These are phyloP conservation scores for Dipodomys ordii DNA, from an alignment of 2,113 vertebrate genomes.

Conservation along the genomic window DNA sequence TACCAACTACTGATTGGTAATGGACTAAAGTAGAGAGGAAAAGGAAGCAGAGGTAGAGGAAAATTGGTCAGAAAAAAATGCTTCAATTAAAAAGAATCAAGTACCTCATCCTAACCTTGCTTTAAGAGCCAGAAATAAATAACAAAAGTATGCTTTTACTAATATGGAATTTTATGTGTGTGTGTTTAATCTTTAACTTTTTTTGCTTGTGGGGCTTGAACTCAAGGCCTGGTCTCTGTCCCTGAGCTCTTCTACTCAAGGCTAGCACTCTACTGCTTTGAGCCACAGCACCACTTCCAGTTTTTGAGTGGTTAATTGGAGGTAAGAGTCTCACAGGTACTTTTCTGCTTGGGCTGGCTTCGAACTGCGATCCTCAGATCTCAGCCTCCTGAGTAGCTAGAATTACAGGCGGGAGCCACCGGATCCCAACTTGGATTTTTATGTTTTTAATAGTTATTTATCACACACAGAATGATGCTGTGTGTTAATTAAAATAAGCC, in stretches of 20 bases:
- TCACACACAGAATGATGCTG: neutral
- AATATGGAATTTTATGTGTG: neutral
- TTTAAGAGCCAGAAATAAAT: conserved; percentile 7
- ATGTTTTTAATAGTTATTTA: conserved; percentile 12
- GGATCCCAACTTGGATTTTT: neutral
- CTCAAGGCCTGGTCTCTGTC: too few relatives aligned
- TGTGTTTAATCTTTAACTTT: too few relatives aligned
- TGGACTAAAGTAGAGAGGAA: neutral
- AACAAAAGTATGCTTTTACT: neutral
- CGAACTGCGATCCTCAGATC: too few relatives aligned
- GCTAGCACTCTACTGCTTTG: too few relatives aligned
- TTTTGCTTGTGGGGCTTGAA: too few relatives aligned
- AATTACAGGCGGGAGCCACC: too few relatives aligned
- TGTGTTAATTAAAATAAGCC: conserved; percentile 13
- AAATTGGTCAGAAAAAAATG: neutral
- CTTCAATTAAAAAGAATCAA: neutral
- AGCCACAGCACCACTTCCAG: too few relatives aligned
- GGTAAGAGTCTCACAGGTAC: too few relatives aligned
- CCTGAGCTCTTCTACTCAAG: too few relatives aligned
- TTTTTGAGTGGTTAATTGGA: too few relatives aligned
- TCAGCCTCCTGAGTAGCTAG: too few relatives aligned
- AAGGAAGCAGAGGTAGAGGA: neutral
- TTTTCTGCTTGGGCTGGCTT: too few relatives aligned
- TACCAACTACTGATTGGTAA: neutral
- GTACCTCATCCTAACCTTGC: neutral